These are phyloP conservation scores for Lampris megalopsis DNA, from an alignment of 2,113 vertebrate genomes.

Conservation along the genomic window DNA sequence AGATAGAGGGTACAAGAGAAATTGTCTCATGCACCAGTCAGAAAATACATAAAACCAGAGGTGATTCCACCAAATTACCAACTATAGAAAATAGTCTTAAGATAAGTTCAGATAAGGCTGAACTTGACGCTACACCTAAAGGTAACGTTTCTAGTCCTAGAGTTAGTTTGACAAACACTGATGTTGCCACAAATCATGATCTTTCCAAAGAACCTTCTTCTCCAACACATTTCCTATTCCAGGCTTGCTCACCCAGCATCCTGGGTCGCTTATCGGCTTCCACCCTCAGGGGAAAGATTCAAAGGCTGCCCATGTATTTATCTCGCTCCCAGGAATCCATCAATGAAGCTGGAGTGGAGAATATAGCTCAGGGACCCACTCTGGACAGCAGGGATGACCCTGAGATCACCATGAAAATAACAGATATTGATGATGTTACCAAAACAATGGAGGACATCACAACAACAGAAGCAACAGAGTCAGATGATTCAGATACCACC, in stretches of 20 bases:
- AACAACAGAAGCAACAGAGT: conserved; percentile 45
- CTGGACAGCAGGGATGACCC: conserved; percentile 22
- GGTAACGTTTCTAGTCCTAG: not conserved
- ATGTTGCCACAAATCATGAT: conserved; percentile 14
- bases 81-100: not conserved
- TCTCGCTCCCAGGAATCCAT: conserved; percentile 79
- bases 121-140: conserved; percentile 6
- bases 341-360: conserved; percentile 39
- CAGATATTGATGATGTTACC: conserved; percentile 52
- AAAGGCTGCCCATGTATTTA: conserved; percentile 78
- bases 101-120: not conserved
- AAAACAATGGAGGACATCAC: conserved; percentile 32
- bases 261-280: conserved; percentile 80
- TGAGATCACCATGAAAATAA: conserved; percentile 39
- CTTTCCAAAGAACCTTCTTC: conserved; percentile 45
- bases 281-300: conserved; percentile 81
- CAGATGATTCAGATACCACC: conserved; percentile 70
- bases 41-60: not conserved
- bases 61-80: not conserved
- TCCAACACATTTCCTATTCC: conserved; percentile 59
- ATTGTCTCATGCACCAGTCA: not conserved
- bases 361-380: conserved; percentile 32
- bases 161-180: conserved; percentile 2
- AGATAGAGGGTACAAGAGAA: conserved; percentile 13
- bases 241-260: conserved; percentile 61